Evolutionary conservation across 1,140 invertebrate species (phyloP).

Genomic region (Formica selysi): DNA sequence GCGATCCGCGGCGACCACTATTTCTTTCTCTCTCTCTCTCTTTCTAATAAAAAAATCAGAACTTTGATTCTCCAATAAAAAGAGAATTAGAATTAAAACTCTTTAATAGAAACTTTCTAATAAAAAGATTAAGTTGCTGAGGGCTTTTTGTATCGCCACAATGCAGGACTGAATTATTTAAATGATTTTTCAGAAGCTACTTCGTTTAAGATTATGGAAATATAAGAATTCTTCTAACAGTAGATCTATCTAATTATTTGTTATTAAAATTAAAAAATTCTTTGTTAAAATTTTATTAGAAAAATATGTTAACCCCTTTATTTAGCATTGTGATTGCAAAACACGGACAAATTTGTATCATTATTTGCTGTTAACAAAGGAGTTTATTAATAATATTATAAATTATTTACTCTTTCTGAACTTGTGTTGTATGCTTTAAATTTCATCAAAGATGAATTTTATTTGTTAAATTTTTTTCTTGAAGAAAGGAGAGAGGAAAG

Average conservation of each 20-base stretch:
- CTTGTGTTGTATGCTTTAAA: not conserved
- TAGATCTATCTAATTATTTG: no score
- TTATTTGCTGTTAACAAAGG: not conserved
- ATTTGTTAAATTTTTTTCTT: not conserved
- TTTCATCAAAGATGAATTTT: not conserved
- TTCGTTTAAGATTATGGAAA: no score
- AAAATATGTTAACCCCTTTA: not conserved
- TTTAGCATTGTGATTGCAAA: not conserved
- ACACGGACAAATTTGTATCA: not conserved
- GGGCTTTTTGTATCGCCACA: no score
- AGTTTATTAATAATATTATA: not conserved
- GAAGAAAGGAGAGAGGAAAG: not conserved
- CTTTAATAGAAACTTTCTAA: no score
- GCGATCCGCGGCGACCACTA: constrained; percentile 43
- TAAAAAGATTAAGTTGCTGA: no score
- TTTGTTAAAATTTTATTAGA: not conserved
- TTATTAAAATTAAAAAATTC: not conserved
- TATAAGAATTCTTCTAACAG: no score
- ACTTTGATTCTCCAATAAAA: no score
- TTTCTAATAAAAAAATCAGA: no score
- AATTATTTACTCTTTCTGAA: not conserved
- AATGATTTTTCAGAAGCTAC: no score
- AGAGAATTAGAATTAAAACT: no score
- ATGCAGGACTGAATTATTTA: no score
- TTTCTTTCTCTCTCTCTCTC: constrained; percentile 13